These are phyloP conservation scores for Strongylocentrotus purpuratus DNA, from an alignment of 35 echinoderm and acorn worm species.

Conservation along the genomic window DNA sequence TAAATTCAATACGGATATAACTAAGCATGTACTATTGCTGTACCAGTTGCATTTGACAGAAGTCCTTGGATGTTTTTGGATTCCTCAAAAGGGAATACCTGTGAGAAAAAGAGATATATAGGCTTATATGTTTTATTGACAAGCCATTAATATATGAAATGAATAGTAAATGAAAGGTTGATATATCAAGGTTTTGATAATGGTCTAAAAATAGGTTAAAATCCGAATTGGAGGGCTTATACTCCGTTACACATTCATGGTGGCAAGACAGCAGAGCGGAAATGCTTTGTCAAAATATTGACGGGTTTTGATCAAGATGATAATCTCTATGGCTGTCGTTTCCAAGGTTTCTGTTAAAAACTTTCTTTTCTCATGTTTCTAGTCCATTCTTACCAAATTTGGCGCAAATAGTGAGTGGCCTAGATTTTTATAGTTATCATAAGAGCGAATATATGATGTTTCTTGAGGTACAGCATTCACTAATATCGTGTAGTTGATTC, in stretches of 20 bases:
- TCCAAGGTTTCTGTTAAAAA: neutral
- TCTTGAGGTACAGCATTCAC: too few species aligned
- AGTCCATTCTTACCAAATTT: too few species aligned
- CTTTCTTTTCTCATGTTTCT: neutral
- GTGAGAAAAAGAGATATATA: too few species aligned
- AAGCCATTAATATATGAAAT: neutral
- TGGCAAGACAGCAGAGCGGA: neutral
- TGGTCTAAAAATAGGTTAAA: neutral
- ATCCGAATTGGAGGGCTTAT: neutral
- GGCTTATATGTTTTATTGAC: neutral
- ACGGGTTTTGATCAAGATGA: neutral
- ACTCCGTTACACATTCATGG: neutral
- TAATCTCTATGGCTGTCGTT: conserved; percentile 8
- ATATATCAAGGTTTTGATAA: neutral
- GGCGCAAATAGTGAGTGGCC: too few species aligned
- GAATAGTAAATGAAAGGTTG: neutral
- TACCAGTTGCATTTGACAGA: too few species aligned
- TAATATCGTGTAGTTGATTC: too few species aligned
- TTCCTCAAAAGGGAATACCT: too few species aligned
- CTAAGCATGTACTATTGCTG: too few species aligned
- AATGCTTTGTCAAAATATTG: neutral
- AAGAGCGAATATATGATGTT: neutral
- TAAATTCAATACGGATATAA: neutral
- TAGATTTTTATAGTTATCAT: too few species aligned
- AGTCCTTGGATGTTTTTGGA: too few species aligned